These are phyloP conservation scores for Melanaphis sacchari DNA, from an alignment of 1,140 invertebrate species.

Conservation along the genomic window DNA sequence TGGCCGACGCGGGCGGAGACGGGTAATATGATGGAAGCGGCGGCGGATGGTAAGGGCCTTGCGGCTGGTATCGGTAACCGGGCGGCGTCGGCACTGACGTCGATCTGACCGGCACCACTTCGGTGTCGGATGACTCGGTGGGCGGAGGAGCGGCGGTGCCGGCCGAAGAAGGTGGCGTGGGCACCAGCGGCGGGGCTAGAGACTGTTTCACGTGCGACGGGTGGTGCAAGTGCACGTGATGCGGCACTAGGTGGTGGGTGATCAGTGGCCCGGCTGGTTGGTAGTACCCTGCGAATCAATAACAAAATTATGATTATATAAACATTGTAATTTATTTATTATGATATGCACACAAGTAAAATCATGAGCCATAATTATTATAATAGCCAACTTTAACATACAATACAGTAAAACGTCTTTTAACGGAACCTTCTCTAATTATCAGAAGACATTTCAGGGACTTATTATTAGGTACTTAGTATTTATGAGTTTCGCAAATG, in stretches of 20 bases:
- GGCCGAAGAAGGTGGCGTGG: slow-evolving; percentile 62
- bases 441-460: no score
- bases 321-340: not conserved
- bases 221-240: slow-evolving; percentile 59
- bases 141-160: slow-evolving; percentile 62
- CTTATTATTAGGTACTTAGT: no score
- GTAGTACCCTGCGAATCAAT: slow-evolving; percentile 77
- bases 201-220: slow-evolving; percentile 57
- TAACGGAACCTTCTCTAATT: no score
- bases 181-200: slow-evolving; percentile 49
- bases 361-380: not conserved
- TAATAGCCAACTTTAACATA: not conserved
- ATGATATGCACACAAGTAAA: not conserved
- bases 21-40: slow-evolving; percentile 63
- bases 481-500: no score
- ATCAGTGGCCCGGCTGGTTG: slow-evolving; percentile 87
- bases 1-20: slow-evolving; percentile 59
- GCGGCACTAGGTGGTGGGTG: slow-evolving; percentile 68
- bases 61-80: slow-evolving; percentile 65
- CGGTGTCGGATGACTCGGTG: slow-evolving; percentile 61
- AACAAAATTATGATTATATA: slow-evolving; percentile 57
- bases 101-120: slow-evolving; percentile 64
- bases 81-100: slow-evolving; percentile 61
- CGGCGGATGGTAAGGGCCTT: slow-evolving; percentile 62
- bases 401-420: not conserved